Evolutionary conservation across 2,797 vertebrate species (phyloP).

Genomic region (Paedocypris micromegethes): DNA sequence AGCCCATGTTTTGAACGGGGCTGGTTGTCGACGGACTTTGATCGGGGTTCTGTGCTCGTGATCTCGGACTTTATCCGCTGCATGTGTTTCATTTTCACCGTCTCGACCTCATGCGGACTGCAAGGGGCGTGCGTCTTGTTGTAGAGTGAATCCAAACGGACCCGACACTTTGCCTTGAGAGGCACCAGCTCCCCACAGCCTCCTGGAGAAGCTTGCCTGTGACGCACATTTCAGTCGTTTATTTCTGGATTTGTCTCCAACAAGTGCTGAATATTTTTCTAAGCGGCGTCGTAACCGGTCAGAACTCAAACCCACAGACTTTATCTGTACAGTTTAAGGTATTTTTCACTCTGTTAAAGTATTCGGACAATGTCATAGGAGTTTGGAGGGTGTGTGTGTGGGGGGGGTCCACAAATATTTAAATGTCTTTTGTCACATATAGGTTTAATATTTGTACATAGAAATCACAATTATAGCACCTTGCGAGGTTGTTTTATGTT

Average conservation of each 20-base stretch:
- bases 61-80: constrained; percentile 14
- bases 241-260: constrained; percentile 51
- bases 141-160: background rate
- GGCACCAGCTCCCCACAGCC: constrained; percentile 1
- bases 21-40: constrained; percentile 2
- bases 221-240: constrained; percentile 16
- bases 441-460: constrained; percentile 69
- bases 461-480: constrained; percentile 57
- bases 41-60: constrained; percentile 1
- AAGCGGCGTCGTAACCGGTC: constrained; percentile 47
- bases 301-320: constrained; percentile 36
- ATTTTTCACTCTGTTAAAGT: constrained; percentile 45
- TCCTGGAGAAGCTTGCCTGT: too few relatives aligned
- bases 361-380: constrained; percentile 40
- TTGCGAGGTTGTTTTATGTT: constrained; percentile 26
- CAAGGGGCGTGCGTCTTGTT: constrained; percentile 8
- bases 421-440: constrained; percentile 67
- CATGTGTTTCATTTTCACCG: constrained; percentile 28
- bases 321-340: constrained; percentile 55
- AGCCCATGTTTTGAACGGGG: constrained; percentile 60
- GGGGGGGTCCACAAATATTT: constrained; percentile 65
- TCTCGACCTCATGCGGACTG: background rate
- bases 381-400: constrained; percentile 35
- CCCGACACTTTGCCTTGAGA: constrained; percentile 19
- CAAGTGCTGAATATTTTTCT: constrained; percentile 69